phyloP scores from a whole-genome alignment of 2,113 vertebrate genomes.

The Cyanistes caeruleus region DNA sequence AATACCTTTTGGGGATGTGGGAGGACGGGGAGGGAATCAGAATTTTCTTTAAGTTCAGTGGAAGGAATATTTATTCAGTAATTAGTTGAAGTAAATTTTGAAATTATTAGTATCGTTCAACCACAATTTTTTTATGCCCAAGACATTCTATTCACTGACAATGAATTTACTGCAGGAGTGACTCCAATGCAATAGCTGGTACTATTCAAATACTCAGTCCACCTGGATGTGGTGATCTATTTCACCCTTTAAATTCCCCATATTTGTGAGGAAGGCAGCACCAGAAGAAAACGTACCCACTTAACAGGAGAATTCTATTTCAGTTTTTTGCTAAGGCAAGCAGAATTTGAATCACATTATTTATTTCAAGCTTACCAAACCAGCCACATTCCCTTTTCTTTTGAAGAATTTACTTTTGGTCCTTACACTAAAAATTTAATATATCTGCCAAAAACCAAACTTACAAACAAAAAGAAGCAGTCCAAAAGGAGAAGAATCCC shows the following conservation, averaged over 20 bases:
- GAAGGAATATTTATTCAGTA: background rate
- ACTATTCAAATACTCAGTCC: background rate
- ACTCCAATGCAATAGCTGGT: background rate
- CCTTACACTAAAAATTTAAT: background rate
- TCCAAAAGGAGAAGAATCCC: background rate
- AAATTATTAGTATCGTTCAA: background rate
- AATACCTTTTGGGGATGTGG: background rate
- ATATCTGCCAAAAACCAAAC: background rate
- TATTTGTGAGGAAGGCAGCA: background rate
- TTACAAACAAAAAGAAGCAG: background rate
- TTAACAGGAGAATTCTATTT: background rate
- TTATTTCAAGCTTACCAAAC: background rate
- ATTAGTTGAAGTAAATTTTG: background rate
- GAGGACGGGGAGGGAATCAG: background rate
- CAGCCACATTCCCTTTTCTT: accelerated
- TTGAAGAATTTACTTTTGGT: background rate
- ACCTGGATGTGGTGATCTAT: background rate
- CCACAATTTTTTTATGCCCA: background rate
- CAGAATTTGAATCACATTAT: accelerated
- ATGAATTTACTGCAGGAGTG: background rate
- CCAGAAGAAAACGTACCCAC: background rate
- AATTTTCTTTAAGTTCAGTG: background rate
- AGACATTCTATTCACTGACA: background rate
- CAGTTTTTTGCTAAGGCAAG: background rate
- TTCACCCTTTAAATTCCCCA: background rate